Evolutionary conservation across 2,888 invertebrate species (phyloP).

Genomic region (Lasioglossum leucozonium): DNA sequence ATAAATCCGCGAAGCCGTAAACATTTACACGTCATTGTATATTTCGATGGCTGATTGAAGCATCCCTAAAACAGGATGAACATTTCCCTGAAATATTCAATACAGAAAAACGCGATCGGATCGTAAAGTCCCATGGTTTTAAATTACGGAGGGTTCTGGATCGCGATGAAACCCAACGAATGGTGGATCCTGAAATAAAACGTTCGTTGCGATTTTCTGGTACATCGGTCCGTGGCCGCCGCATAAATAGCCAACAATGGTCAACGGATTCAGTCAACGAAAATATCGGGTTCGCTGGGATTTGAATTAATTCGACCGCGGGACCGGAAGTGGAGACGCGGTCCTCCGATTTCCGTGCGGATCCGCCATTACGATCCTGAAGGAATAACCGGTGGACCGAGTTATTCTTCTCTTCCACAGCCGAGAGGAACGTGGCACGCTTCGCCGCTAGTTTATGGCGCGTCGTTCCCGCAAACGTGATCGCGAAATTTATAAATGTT

Average conservation of each 20-base stretch:
- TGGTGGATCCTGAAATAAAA: not conserved
- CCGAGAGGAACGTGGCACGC: constrained; percentile 12
- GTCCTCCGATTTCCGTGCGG: constrained; percentile 17
- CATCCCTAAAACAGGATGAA: not conserved
- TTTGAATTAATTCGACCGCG: constrained; percentile 36
- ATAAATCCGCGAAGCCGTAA: not conserved
- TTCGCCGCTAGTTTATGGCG: constrained; percentile 22
- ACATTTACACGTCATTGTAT: not conserved
- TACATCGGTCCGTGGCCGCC: constrained; percentile 18
- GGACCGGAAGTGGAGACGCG: constrained; percentile 21
- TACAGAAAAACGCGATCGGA: not conserved
- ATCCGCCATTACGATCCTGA: not conserved
- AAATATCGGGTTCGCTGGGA: constrained; percentile 24
- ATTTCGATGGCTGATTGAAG: not conserved
- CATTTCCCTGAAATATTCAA: not conserved
- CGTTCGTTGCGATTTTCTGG: constrained; percentile 26
- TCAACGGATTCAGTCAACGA: constrained; percentile 25
- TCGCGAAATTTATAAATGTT: constrained; percentile 28
- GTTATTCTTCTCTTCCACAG: constrained; percentile 12
- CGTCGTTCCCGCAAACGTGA: constrained; percentile 16
- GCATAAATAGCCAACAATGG: constrained; percentile 30
- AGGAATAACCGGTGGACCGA: constrained; percentile 26
- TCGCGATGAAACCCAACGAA: not conserved
- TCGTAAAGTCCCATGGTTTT: not conserved
- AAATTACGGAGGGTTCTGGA: not conserved